phyloP scores from a whole-genome alignment of 2,888 invertebrate species.

The Cyrtodaria siliqua region DNA sequence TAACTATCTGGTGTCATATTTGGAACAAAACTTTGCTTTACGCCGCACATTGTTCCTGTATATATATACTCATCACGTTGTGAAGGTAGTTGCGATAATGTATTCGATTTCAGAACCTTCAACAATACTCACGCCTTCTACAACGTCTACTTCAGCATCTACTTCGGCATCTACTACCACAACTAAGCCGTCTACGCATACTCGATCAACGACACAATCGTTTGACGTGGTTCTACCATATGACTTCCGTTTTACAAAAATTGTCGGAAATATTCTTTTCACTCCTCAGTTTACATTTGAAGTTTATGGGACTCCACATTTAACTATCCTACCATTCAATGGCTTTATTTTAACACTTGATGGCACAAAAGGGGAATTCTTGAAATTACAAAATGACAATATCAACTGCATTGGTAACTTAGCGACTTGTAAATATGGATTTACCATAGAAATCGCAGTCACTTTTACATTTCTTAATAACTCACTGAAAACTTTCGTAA shows the following conservation, averaged over 20 bases:
- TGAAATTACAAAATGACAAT: conserved; percentile 4
- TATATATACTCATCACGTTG: no score
- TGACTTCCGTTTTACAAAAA: conserved; percentile 15
- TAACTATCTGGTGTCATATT: no score
- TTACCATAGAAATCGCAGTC: neutral
- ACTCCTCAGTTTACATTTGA: neutral
- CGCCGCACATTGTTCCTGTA: no score
- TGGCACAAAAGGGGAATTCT: neutral
- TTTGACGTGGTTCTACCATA: neutral
- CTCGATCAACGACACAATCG: conserved; percentile 2
- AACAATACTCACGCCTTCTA: no score
- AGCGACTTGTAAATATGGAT: conserved; percentile 4
- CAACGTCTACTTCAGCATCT: no score
- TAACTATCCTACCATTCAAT: neutral
- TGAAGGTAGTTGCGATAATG: neutral
- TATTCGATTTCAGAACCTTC: conserved; percentile 12
- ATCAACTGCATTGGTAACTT: neutral
- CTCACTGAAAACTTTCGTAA: neutral
- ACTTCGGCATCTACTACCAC: no score
- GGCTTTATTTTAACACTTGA: conserved; percentile 3
- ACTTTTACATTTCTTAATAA: conserved; percentile 5
- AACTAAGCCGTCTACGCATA: neutral
- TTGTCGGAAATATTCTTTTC: neutral
- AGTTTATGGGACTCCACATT: neutral
- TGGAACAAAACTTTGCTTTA: no score